Evolutionary conservation across 1,140 invertebrate genomes (phyloP).

Genomic region (Acromyrmex heyeri): DNA sequence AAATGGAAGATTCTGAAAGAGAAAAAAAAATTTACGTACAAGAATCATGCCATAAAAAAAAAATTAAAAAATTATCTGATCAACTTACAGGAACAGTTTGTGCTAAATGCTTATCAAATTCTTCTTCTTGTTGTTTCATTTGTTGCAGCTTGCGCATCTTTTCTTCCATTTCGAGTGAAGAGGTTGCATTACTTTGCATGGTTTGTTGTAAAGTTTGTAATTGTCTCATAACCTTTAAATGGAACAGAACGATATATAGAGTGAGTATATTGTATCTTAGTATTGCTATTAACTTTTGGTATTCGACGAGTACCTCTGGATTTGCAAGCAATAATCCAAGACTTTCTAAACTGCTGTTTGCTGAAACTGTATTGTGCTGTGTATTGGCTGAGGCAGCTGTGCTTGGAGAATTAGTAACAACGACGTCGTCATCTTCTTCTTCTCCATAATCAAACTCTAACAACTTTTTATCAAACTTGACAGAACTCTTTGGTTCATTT

Average conservation of each 20-base stretch:
- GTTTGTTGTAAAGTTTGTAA: conserved; percentile 89
- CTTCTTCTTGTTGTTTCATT: conserved; percentile 92
- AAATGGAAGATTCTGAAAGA: conserved; percentile 89
- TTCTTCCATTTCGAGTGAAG: conserved; percentile 89
- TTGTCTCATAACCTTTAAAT: conserved; percentile 89
- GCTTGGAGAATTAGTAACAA: conserved; percentile 81
- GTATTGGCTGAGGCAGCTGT: conserved; percentile 70
- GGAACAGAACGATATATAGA: not conserved
- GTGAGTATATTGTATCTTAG: not conserved
- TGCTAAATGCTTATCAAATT: conserved; percentile 93
- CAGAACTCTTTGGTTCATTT: conserved; percentile 83
- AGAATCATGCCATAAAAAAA: not conserved
- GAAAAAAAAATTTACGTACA: conserved; percentile 8
- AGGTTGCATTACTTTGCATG: conserved; percentile 81
- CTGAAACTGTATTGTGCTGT: conserved; percentile 79
- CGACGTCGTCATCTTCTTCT: conserved; percentile 91
- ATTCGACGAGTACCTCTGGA: conserved; percentile 80
- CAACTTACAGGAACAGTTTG: conserved; percentile 89
- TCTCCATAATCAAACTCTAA: conserved; percentile 95
- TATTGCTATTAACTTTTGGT: conserved; percentile 18
- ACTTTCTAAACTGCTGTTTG: conserved; percentile 82
- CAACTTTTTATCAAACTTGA: conserved; percentile 92
- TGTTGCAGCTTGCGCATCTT: conserved; percentile 90
- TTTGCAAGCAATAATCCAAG: conserved; percentile 84
- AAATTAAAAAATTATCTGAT: conserved; percentile 14